Evolutionary conservation across 2,888 invertebrate species (phyloP).

Genomic region (Nymphalis urticae): DNA sequence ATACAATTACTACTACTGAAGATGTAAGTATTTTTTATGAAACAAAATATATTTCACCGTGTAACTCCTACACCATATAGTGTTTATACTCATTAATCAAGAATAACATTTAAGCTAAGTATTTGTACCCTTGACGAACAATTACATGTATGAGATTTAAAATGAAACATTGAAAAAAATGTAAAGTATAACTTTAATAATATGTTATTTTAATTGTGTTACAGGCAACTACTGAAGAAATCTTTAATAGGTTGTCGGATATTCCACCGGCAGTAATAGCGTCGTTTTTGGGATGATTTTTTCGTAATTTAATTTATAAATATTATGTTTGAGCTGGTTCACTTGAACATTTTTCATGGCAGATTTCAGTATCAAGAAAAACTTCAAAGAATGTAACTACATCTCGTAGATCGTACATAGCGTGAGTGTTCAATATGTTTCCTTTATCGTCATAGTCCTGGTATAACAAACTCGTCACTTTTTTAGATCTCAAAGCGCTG

Average conservation of each 20-base stretch:
- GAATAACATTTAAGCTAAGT: no score
- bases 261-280: slow-evolving; percentile 46
- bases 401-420: slow-evolving; percentile 55
- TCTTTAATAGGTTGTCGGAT: slow-evolving; percentile 20
- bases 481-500: slow-evolving; percentile 16
- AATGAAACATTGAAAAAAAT: no score
- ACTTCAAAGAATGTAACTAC: slow-evolving; percentile 54
- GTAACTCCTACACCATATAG: no score
- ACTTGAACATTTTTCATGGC: slow-evolving; percentile 45
- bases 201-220: slow-evolving; percentile 35
- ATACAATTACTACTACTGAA: slow-evolving; percentile 15
- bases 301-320: neutral
- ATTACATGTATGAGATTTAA: no score
- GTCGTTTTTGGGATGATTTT: slow-evolving; percentile 51
- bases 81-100: no score
- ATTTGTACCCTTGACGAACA: no score
- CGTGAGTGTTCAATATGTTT: slow-evolving; percentile 41
- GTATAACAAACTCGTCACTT: slow-evolving; percentile 49
- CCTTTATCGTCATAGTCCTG: slow-evolving; percentile 51
- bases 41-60: no score
- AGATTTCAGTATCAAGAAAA: slow-evolving; percentile 53
- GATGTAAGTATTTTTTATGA: neutral
- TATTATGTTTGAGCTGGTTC: neutral
- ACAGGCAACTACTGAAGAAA: slow-evolving; percentile 45
- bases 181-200: no score